Evolutionary conservation across 1,140 invertebrate genomes (phyloP), one percentile per base, ranked within the genome.

Genomic region (Chrysoperla carnea): DNA sequence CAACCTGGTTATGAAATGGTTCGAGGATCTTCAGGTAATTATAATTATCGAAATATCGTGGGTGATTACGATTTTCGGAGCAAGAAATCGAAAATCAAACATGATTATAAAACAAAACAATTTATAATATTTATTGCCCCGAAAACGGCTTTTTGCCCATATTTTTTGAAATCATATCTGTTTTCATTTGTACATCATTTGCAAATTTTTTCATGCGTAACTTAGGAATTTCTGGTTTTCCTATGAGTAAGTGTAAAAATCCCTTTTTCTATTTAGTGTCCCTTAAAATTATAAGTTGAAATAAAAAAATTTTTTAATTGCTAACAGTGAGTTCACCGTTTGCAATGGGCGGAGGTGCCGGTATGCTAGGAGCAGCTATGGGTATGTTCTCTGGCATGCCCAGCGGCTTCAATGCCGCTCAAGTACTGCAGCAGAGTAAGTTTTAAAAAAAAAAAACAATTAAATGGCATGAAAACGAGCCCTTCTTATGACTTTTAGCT

Each of bases 381-480:
- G 49, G 46, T 36, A 15, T 46, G 42, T 8, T 44, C 45, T 29
- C 54, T 28, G 47, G 52, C 31, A 52, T 51, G 35, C 48, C 58
- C 8, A 57, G 63, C 15, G 66, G 67, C 7, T 75, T 70, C 54
- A 78, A 74, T 63, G 69, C 78, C 54, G 75, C 77, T 50, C 76
- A 78, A 53, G 70, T 82, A 59, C 69, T 84, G 57, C 78, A 81
- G 58, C 78, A 81, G 66, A 79, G 77, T 81, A 74, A 80, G 77
- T 76, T 52, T 46, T 27, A 33, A 11, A 38, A 33, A 33, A 11
- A 38, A 33, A 33, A 11, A 33, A 4, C 31, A 12, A 33, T 33
- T 33, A 11, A 33, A 33, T 11, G n/a, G 31, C 31, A 23, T 23
- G 17, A 23, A 23, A 23, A 5, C 5, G 17, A 23, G 17, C 17